Percentiles rank a stretch among this genome's conserved stretches.
Conservation (phyloP, 2,888 invertebrate species). For the Anagyrus pseudococci region DNA sequence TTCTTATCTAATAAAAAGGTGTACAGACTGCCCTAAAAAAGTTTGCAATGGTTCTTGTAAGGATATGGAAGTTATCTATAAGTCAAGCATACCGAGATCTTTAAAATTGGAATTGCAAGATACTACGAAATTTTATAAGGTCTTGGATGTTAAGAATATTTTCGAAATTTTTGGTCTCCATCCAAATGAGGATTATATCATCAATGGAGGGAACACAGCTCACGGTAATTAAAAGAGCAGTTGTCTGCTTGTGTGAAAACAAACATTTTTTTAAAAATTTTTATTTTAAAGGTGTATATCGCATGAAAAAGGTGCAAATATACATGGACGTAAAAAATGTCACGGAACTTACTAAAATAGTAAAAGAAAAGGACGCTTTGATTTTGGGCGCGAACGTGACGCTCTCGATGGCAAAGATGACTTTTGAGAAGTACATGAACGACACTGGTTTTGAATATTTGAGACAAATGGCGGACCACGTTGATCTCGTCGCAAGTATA, state of each 20-base stretch:
- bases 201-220: conserved; percentile 79
- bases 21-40: conserved; percentile 8
- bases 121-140: conserved; percentile 56
- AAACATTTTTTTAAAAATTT: background rate
- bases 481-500: conserved; percentile 74
- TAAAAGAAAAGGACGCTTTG: conserved; percentile 50
- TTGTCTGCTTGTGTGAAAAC: background rate
- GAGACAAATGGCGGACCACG: conserved; percentile 67
- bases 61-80: conserved; percentile 20
- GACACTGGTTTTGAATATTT: conserved; percentile 68
- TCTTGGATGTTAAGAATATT: conserved; percentile 65
- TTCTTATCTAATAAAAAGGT: conserved; percentile 8
- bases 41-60: conserved; percentile 8
- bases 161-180: conserved; percentile 65
- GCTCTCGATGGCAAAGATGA: conserved; percentile 66
- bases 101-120: conserved; percentile 15
- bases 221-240: conserved; percentile 65
- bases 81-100: conserved; percentile 9
- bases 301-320: conserved; percentile 43
- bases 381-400: conserved; percentile 68
- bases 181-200: conserved; percentile 64
- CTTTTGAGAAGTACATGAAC: conserved; percentile 60
- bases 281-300: conserved; percentile 15
- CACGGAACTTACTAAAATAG: conserved; percentile 59
- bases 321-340: conserved; percentile 64